Conservation (phyloP, 2,888 invertebrate species). For the Tiliacea citrago region DNA sequence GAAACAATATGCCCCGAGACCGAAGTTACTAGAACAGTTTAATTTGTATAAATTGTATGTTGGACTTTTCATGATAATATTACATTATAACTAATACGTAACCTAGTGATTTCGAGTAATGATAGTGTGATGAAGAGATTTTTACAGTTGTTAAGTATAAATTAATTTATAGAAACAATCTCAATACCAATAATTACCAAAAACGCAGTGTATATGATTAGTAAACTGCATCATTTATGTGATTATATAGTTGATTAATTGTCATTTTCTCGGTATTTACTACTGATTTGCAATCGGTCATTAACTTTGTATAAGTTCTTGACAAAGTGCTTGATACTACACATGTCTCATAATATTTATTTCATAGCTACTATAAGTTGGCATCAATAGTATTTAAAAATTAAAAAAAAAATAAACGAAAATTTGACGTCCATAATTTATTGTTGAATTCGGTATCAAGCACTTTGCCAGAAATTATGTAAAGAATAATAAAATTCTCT, state of each 20-base stretch:
- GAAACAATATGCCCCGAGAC: constrained; percentile 82
- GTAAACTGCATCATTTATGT: constrained; percentile 88
- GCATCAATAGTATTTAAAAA: constrained; percentile 58
- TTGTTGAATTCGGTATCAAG: constrained; percentile 70
- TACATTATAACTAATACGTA: constrained; percentile 90
- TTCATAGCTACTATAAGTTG: constrained; percentile 65
- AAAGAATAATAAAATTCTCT: constrained; percentile 68
- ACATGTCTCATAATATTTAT: constrained; percentile 66
- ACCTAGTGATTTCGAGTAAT: constrained; percentile 90
- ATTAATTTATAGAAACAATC: constrained; percentile 90
- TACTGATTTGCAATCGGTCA: constrained; percentile 76
- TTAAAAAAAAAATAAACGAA: constrained; percentile 40
- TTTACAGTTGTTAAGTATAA: constrained; percentile 91
- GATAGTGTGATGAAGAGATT: constrained; percentile 90
- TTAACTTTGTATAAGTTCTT: constrained; percentile 69
- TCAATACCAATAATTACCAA: constrained; percentile 91
- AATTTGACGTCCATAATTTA: constrained; percentile 70
- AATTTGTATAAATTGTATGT: constrained; percentile 91
- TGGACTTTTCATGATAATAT: constrained; percentile 90
- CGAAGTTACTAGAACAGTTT: constrained; percentile 89
- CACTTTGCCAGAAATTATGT: constrained; percentile 74
- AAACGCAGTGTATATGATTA: constrained; percentile 89
- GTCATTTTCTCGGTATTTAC: constrained; percentile 73
- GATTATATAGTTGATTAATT: constrained; percentile 85
- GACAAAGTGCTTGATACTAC: constrained; percentile 78